These are phyloP conservation scores for Lepidocyrtoides sp. DNA, from an alignment of 2,888 invertebrate genomes.

Conservation along the genomic window DNA sequence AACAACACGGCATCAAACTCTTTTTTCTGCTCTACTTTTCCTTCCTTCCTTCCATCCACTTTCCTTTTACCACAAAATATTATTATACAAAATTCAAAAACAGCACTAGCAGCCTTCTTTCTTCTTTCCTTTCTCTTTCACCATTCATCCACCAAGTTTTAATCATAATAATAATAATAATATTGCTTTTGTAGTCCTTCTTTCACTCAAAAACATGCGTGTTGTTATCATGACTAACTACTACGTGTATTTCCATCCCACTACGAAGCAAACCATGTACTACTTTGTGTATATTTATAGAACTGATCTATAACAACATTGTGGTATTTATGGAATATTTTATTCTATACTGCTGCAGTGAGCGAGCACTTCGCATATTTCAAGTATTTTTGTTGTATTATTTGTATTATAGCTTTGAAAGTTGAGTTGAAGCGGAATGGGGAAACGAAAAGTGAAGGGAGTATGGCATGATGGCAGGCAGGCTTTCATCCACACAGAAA, in stretches of 20 bases:
- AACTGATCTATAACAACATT: constrained; percentile 24
- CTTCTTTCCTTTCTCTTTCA: constrained; percentile 4
- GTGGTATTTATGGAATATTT: constrained; percentile 16
- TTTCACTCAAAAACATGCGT: constrained; percentile 69
- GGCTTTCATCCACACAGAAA: constrained; percentile 73
- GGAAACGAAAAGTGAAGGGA: constrained; percentile 71
- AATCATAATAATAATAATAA: constrained; percentile 73
- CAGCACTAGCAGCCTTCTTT: constrained; percentile 17
- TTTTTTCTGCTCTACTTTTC: constrained; percentile 64
- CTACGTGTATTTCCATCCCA: neutral
- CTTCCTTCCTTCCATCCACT: constrained; percentile 8
- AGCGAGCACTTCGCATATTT: constrained; percentile 50
- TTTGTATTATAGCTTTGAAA: constrained; percentile 70
- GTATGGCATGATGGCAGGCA: constrained; percentile 73
- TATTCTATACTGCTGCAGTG: neutral
- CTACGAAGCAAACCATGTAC: neutral
- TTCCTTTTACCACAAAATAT: constrained; percentile 69
- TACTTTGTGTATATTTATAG: neutral
- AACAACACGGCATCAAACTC: constrained; percentile 37
- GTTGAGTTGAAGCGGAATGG: constrained; percentile 73
- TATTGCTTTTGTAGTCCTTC: constrained; percentile 48
- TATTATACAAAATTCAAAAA: constrained; percentile 42
- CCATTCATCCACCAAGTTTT: constrained; percentile 43
- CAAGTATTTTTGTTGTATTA: constrained; percentile 70
- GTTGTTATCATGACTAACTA: constrained; percentile 47